Base-by-base conservation (phyloP, 2,888 invertebrate species). In the Drosophila colorata region DNA sequence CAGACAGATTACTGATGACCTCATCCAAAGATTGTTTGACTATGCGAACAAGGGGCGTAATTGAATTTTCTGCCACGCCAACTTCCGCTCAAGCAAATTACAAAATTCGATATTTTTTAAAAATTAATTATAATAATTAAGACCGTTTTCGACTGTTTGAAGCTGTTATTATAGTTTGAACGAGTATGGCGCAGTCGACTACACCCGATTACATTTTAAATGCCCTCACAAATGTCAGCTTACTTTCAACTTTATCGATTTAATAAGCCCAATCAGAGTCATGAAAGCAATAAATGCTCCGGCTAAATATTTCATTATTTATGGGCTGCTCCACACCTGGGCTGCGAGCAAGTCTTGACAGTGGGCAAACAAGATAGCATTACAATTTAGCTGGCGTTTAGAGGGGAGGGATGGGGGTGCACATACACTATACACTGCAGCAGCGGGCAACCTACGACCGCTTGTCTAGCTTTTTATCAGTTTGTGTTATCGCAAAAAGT, bases 211-310 rank as follows among this genome's bases (percentile, higher is more conserved):
- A 47, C 51, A 49, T 53, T 65, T 60, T 11, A 60, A 58, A 31
- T 60, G 37, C 37, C 41, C 20, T 43, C 35, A 48, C 37, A 74
- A 70, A 74, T 71, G 79, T 67, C 71, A 66, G 69, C 43, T 69
- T 33, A 41, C 74, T 79, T 69, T 64, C 67, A 77, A 51, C 70
- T 69, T 49, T 80, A 86, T 83, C 67, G 87, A 83, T 83, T 78
- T 68, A 82, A 86, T 80, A 83, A 76, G 53, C 56, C 33, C 33
- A 33, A 33, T 33, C 33, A 13, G 13, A 33, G 33, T 33, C 33
- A 28, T 28, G 13, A 13, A 33, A 4, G 33, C 33, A 11, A 13
- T 33, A 61, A 20, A 25, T 11, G n/a, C n/a, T 33, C 31, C 9
- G 4, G 33, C 4, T 16, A 40, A 18, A 40, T 7, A 11, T 18